Percentiles rank a stretch among this genome's conserved stretches.
Conservation (phyloP, 1,140 invertebrate genomes). For the Drosophila parvula region DNA sequence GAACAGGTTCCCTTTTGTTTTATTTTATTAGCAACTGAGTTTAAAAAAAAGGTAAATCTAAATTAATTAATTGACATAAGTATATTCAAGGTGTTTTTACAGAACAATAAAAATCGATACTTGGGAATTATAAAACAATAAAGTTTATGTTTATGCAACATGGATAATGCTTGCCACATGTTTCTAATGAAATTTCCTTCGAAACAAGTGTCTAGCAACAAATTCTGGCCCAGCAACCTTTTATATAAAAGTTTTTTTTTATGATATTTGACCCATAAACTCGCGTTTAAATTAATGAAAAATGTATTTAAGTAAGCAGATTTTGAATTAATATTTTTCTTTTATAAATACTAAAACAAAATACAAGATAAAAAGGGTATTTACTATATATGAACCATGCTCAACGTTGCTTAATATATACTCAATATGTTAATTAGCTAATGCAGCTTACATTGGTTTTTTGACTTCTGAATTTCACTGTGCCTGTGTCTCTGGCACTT, state of each 20-base stretch:
- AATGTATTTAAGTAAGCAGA: neutral
- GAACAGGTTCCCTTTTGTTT: neutral
- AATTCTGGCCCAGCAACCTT: neutral
- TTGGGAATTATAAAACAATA: neutral
- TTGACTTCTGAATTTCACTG: conserved; percentile 26
- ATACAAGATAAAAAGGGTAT: neutral
- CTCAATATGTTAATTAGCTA: conserved; percentile 56
- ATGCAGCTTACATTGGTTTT: conserved; percentile 27
- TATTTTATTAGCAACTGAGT: neutral
- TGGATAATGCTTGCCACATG: neutral
- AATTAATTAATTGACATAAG: neutral
- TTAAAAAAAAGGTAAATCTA: neutral
- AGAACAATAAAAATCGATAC: neutral
- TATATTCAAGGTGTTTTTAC: neutral
- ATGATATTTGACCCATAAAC: neutral
- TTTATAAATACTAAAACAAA: neutral
- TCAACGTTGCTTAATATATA: conserved; percentile 28
- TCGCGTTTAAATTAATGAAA: neutral
- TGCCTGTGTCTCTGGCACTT: neutral
- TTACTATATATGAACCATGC: neutral
- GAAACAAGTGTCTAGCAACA: neutral
- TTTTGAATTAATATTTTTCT: neutral
- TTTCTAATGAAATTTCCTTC: neutral
- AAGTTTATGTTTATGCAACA: neutral
- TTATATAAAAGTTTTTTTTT: neutral